Percentiles rank a stretch among this genome's conserved stretches.
Evolutionary conservation across 2,888 invertebrate species (phyloP).

Genomic region (Thymelicus lineola): DNA sequence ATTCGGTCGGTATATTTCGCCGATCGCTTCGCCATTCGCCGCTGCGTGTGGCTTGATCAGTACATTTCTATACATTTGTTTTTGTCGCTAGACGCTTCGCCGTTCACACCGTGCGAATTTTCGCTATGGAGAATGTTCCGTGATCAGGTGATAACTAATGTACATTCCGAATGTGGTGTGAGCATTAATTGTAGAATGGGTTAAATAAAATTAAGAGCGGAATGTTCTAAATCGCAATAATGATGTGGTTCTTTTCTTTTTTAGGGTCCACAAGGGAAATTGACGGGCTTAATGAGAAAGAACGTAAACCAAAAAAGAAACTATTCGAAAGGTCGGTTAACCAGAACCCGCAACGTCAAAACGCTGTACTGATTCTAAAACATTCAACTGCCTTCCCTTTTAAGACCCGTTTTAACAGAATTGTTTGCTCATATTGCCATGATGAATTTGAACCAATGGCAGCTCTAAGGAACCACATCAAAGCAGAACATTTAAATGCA

Average conservation of each 20-base stretch:
- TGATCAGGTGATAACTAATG: not conserved
- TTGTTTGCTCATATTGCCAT: constrained; percentile 77
- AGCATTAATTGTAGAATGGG: constrained; percentile 31
- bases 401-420: constrained; percentile 79
- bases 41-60: too few species aligned
- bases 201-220: constrained; percentile 42
- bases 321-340: constrained; percentile 79
- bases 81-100: too few species aligned
- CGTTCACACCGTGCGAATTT: too few species aligned
- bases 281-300: constrained; percentile 67
- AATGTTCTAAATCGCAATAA: constrained; percentile 64
- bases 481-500: constrained; percentile 64
- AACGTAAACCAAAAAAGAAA: constrained; percentile 78
- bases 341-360: constrained; percentile 79
- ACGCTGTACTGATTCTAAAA: constrained; percentile 74
- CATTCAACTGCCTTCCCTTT: constrained; percentile 77
- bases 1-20: too few species aligned
- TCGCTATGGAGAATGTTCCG: too few species aligned
- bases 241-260: constrained; percentile 79
- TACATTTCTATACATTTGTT: too few species aligned
- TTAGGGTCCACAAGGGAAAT: constrained; percentile 76
- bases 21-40: too few species aligned
- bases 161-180: constrained; percentile 6
- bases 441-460: constrained; percentile 77
- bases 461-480: constrained; percentile 70